Conservation (phyloP, 2,797 vertebrate species). For the Octomys mimax region DNA sequence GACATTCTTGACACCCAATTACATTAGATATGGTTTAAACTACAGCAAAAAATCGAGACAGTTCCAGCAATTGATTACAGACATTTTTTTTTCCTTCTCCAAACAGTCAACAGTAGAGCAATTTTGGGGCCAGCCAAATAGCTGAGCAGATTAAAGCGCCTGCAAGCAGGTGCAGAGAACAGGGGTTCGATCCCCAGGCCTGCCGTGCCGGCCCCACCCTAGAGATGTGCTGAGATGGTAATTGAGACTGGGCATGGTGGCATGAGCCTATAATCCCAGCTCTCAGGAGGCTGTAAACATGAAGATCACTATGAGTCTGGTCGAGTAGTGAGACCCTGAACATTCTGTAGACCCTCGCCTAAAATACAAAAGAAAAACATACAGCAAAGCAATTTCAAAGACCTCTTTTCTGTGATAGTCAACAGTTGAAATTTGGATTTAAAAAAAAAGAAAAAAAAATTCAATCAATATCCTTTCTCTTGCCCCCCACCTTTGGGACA, state of each 20-base stretch:
- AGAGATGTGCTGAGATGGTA: no score
- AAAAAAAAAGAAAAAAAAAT: neutral
- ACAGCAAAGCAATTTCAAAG: conserved; percentile 55
- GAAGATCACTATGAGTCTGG: no score
- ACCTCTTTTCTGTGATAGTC: conserved; percentile 20
- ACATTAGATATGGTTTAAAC: conserved; percentile 14
- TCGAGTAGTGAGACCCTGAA: no score
- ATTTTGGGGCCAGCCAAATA: neutral
- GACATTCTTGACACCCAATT: conserved; percentile 44
- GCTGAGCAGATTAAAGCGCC: no score
- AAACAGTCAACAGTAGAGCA: conserved; percentile 33
- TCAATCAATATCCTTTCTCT: neutral
- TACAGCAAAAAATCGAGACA: conserved; percentile 67
- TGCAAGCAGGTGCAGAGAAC: no score
- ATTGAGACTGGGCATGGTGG: no score
- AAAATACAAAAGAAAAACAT: no score
- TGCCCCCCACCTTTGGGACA: neutral
- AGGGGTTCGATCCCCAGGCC: no score
- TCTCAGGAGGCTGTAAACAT: no score
- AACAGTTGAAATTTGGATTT: conserved; percentile 37
- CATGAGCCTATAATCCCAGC: no score
- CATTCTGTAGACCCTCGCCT: no score
- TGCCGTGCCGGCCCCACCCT: no score
- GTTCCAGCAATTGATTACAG: conserved; percentile 54
- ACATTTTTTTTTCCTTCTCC: conserved; percentile 13